Evolutionary conservation across 2,797 vertebrate genomes (phyloP).

Genomic region (Agapornis canus): DNA sequence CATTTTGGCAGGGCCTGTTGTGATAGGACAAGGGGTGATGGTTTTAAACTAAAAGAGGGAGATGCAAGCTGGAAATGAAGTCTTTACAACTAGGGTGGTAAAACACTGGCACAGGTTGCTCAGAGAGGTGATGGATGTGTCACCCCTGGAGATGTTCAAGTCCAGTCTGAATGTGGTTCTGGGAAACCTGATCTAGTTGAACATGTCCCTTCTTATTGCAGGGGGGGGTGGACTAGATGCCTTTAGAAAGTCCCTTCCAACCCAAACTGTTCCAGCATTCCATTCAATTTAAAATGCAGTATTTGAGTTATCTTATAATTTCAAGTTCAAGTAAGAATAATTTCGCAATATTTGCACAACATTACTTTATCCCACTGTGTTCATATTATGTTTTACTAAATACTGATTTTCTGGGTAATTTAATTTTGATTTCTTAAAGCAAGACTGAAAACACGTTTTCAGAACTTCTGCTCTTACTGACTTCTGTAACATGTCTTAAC

Average conservation of each 20-base stretch:
- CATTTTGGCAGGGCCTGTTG: not conserved
- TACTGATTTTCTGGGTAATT: not conserved
- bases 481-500: not conserved
- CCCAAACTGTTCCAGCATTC: not conserved
- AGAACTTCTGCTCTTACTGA: not conserved
- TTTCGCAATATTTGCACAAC: not conserved
- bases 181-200: not conserved
- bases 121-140: not conserved
- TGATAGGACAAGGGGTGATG: not conserved
- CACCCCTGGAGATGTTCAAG: not conserved
- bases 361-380: not conserved
- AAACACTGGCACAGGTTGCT: not conserved
- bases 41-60: not conserved
- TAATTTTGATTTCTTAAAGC: not conserved
- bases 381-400: not conserved
- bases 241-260: not conserved
- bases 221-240: not conserved
- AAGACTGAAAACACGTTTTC: not conserved
- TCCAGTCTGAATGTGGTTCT: not conserved
- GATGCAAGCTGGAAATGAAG: not conserved
- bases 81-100: not conserved
- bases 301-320: not conserved
- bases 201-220: not conserved
- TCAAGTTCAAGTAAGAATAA: not conserved
- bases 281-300: not conserved